phyloP scores from a whole-genome alignment of 2,113 vertebrate species.

The Prochilodus magdalenae region DNA sequence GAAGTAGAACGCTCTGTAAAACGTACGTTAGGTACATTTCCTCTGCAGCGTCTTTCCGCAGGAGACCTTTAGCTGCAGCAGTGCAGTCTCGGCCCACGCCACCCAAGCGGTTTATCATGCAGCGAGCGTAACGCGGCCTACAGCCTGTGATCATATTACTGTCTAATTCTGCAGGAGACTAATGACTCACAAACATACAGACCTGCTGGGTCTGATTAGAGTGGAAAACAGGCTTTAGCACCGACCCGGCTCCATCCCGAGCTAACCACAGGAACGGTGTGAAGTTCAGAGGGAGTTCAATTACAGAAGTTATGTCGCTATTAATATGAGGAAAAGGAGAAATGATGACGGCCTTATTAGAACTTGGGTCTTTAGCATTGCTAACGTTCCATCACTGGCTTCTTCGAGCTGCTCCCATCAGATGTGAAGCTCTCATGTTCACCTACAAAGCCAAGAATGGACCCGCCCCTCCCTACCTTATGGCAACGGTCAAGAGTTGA shows the following conservation, averaged over 20 bases:
- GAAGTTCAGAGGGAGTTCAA: neutral
- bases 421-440: no score
- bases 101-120: neutral
- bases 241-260: neutral
- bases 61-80: neutral
- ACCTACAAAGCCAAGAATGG: no score
- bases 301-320: neutral
- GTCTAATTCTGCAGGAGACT: conserved; percentile 16
- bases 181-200: conserved; percentile 16
- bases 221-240: neutral
- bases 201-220: neutral
- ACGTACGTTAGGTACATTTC: no score
- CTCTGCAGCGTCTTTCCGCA: neutral
- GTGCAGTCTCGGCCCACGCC: neutral
- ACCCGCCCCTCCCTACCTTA: no score
- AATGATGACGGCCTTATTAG: neutral
- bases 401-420: no score
- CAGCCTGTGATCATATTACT: conserved; percentile 24
- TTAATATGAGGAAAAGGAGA: neutral
- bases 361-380: neutral
- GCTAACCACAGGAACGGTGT: neutral
- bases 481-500: no score
- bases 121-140: neutral
- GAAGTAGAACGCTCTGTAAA: no score
- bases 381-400: no score